phyloP scores from a whole-genome alignment of 2,113 vertebrate species.

The Atherinomorus stipes region DNA sequence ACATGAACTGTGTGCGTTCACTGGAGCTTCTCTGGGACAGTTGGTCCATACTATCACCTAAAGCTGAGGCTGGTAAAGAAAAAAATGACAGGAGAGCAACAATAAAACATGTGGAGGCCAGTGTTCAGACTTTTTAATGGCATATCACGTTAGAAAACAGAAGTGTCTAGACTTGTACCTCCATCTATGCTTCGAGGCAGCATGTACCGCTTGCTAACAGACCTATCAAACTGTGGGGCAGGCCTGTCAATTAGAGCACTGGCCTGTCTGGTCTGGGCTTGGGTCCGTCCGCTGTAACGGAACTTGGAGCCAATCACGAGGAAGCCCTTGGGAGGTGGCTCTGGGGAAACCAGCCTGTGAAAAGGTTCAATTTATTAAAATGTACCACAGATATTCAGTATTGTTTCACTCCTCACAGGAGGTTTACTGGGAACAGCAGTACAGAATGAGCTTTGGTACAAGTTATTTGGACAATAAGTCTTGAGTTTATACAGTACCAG shows the following conservation, averaged over 20 bases:
- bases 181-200: constrained; percentile 96
- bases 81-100: constrained; percentile 30
- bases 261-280: constrained; percentile 97
- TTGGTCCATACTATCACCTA: constrained; percentile 91
- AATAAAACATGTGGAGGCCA: background rate
- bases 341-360: constrained; percentile 94
- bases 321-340: constrained; percentile 97
- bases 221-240: constrained; percentile 95
- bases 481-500: too few species aligned
- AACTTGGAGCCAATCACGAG: constrained; percentile 99
- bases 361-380: constrained; percentile 8
- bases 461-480: background rate
- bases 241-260: constrained; percentile 96
- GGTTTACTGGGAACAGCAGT: constrained; percentile 2
- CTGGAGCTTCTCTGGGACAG: constrained; percentile 82
- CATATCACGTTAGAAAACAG: background rate
- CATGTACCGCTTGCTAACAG: constrained; percentile 96
- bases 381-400: background rate
- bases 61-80: constrained; percentile 86
- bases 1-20: constrained; percentile 79
- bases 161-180: constrained; percentile 81
- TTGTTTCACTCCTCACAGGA: background rate
- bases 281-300: constrained; percentile 96
- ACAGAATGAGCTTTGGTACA: background rate
- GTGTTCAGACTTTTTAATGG: constrained; percentile 10